These are phyloP conservation scores for Scarus forsteni DNA, from an alignment of 2,797 vertebrate genomes.

Conservation along the genomic window DNA sequence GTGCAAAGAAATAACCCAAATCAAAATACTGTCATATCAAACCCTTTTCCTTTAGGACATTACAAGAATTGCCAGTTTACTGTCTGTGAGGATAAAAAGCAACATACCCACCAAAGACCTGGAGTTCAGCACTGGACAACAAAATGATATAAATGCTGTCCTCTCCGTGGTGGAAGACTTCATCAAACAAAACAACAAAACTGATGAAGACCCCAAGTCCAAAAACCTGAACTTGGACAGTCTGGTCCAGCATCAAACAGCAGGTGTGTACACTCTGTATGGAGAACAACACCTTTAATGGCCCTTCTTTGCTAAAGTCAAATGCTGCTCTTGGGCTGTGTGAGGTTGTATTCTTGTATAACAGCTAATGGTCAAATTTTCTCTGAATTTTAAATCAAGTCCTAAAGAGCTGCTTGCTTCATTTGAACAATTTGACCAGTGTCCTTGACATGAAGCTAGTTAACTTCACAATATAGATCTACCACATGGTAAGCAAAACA, in stretches of 20 bases:
- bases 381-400: too few species aligned
- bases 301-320: too few species aligned
- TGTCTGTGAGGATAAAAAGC: conserved; percentile 85
- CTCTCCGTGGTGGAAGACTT: conserved; percentile 87
- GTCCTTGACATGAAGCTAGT: too few species aligned
- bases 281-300: not conserved
- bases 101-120: conserved; percentile 65
- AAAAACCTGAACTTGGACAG: conserved; percentile 42
- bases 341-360: too few species aligned
- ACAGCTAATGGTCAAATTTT: too few species aligned
- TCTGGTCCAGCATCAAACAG: not conserved
- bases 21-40: not conserved
- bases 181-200: conserved; percentile 81
- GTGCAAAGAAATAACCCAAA: not conserved
- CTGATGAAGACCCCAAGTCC: conserved; percentile 42
- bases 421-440: too few species aligned
- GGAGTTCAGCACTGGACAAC: conserved; percentile 66
- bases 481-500: too few species aligned
- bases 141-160: conserved; percentile 85
- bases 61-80: conserved; percentile 82
- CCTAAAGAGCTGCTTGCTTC: too few species aligned
- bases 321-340: too few species aligned
- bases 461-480: too few species aligned
- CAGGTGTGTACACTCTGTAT: conserved; percentile 49
- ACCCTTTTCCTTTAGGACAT: conserved; percentile 82